A percentile compares a stretch with the other conserved stretches of the same genome.
These are phyloP conservation scores for Theonella swinhoei DNA, from an alignment of 37 sponge, comb jelly and placozoan genomes.

Conservation along the genomic window DNA sequence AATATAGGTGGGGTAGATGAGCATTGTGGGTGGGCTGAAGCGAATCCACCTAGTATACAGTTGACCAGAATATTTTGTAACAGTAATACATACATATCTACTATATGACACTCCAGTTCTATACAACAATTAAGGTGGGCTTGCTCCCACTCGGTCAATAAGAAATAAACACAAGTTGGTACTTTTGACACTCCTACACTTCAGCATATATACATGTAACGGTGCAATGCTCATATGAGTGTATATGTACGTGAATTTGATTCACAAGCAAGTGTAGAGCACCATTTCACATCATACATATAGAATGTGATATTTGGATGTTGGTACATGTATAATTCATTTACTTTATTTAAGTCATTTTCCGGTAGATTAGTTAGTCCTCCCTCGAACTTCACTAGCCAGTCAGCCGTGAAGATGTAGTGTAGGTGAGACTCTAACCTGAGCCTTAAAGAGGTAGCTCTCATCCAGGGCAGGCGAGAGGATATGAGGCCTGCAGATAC, in stretches of 20 bases:
- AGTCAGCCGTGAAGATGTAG: slow-evolving; percentile 37
- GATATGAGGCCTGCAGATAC: not conserved
- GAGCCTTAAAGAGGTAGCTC: not conserved
- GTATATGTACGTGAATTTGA: too few relatives aligned
- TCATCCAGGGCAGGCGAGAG: not conserved
- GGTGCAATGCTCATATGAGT: too few relatives aligned
- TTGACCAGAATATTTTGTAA: too few relatives aligned
- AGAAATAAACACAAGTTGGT: too few relatives aligned
- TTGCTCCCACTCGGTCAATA: too few relatives aligned
- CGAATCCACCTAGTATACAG: too few relatives aligned
- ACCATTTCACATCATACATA: not conserved
- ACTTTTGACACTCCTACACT: too few relatives aligned
- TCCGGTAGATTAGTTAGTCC: slow-evolving; percentile 28
- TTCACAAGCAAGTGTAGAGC: not conserved
- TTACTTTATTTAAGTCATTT: slow-evolving; percentile 12
- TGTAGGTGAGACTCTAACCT: slow-evolving; percentile 3
- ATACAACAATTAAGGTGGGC: too few relatives aligned
- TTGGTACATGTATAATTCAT: not conserved
- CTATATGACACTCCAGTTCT: too few relatives aligned
- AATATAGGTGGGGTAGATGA: too few relatives aligned
- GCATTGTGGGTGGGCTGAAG: too few relatives aligned
- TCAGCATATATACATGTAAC: not conserved
- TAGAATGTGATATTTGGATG: not conserved
- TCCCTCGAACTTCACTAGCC: slow-evolving; percentile 40
- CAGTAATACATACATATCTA: too few relatives aligned